phyloP scores from a whole-genome alignment of 2,888 invertebrate genomes.

The Tenthredo livida region DNA sequence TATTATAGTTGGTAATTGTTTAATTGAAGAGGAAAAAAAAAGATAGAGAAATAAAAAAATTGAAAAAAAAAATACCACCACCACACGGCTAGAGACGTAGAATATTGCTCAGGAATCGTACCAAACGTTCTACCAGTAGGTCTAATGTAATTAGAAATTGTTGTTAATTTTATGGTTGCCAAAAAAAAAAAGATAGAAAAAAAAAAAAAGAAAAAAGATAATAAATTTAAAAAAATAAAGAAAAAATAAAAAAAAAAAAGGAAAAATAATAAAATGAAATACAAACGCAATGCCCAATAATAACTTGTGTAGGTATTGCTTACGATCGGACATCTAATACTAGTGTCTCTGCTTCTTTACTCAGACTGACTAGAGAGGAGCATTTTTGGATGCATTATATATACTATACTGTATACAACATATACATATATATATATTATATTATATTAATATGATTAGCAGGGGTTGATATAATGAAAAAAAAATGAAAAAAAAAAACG shows the following conservation, averaged over 20 bases:
- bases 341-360: not conserved
- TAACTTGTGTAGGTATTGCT: not conserved
- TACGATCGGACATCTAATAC: not conserved
- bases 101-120: conserved; percentile 44
- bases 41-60: not conserved
- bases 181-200: not conserved
- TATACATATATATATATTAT: not conserved
- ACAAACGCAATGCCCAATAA: not conserved
- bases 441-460: conserved; percentile 31
- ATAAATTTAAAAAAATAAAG: too few species aligned
- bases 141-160: not conserved
- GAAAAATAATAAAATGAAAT: not conserved
- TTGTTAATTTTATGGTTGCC: conserved; percentile 8
- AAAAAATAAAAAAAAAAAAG: not conserved
- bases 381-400: conserved; percentile 34
- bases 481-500: not conserved
- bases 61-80: not conserved
- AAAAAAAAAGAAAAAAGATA: not conserved
- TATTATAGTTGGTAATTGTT: not conserved
- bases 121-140: conserved; percentile 19
- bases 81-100: not conserved
- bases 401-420: not conserved
- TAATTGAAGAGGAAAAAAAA: not conserved
- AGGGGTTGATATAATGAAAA: not conserved
- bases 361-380: conserved; percentile 10